A percentile compares a stretch with the other conserved stretches of the same genome.
These are phyloP conservation scores for Fratercula arctica DNA, from an alignment of 2,797 vertebrate genomes.

Conservation along the genomic window DNA sequence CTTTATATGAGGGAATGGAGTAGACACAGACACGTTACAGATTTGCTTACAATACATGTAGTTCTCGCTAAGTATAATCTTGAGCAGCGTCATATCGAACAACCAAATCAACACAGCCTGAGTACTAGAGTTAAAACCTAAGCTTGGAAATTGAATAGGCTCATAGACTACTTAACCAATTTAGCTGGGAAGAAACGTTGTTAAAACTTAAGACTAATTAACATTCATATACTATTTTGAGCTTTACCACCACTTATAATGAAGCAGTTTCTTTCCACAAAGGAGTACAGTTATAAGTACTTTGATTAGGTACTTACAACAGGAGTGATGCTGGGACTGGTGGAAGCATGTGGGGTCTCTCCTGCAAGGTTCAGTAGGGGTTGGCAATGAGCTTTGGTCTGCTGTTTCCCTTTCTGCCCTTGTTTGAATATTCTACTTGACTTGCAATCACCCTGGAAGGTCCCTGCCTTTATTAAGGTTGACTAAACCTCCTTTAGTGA, in stretches of 20 bases:
- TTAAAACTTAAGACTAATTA: neutral
- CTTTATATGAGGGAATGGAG: neutral
- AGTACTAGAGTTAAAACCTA: neutral
- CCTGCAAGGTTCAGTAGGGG: neutral
- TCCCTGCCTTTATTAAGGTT: slow-evolving; percentile 1
- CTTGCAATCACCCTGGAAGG: neutral
- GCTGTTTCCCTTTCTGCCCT: neutral
- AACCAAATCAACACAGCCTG: neutral
- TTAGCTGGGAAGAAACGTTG: neutral
- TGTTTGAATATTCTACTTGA: neutral
- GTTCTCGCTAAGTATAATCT: neutral
- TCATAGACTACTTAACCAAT: neutral
- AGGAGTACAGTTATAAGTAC: neutral
- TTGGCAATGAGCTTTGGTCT: neutral
- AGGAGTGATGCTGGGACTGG: neutral
- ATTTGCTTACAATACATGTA: neutral
- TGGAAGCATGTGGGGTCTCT: neutral
- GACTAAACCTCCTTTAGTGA: neutral
- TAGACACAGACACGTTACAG: neutral
- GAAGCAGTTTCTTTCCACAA: neutral
- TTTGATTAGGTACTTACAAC: neutral
- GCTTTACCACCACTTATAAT: neutral
- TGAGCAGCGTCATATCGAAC: neutral
- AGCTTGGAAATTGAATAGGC: neutral
- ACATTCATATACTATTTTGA: neutral